phyloP scores from a whole-genome alignment of 2,113 vertebrate species.

The Sinocyclocheilus anophthalmus region DNA sequence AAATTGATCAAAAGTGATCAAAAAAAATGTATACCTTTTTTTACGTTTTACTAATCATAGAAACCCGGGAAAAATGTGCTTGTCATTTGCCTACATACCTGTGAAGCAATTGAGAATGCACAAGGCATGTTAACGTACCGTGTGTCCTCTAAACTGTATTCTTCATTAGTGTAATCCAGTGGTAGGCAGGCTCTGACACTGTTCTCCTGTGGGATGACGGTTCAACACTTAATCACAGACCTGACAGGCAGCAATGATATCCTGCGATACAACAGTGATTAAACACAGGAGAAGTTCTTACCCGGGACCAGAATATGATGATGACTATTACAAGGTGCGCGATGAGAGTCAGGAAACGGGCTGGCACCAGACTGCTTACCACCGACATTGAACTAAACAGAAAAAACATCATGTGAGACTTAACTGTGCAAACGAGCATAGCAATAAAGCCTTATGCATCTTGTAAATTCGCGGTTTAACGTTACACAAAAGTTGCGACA shows the following conservation, averaged over 20 bases:
- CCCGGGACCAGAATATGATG: conserved; percentile 89
- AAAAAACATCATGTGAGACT: neutral
- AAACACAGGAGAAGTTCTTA: conserved; percentile 59
- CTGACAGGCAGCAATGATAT: neutral
- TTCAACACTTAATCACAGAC: neutral
- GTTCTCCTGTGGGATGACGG: conserved; percentile 74
- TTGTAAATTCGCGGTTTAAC: neutral
- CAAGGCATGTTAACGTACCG: conserved; percentile 57
- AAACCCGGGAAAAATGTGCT: no score
- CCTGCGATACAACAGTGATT: neutral
- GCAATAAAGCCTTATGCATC: neutral
- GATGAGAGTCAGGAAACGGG: conserved; percentile 84
- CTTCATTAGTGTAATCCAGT: conserved; percentile 76
- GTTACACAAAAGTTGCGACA: neutral
- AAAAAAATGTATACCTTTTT: no score
- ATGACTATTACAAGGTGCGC: conserved; percentile 90
- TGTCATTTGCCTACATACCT: neutral
- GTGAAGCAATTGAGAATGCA: neutral
- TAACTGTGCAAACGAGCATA: neutral
- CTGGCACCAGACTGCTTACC: conserved; percentile 80
- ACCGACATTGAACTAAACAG: conserved; percentile 73
- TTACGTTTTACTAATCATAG: no score
- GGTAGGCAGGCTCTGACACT: conserved; percentile 85
- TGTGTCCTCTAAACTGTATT: conserved; percentile 78
- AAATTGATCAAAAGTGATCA: neutral